Evolutionary conservation across 2,888 invertebrate species (phyloP), one percentile per base, ranked within the genome.

Genomic region (Chloroclystis v-ata): DNA sequence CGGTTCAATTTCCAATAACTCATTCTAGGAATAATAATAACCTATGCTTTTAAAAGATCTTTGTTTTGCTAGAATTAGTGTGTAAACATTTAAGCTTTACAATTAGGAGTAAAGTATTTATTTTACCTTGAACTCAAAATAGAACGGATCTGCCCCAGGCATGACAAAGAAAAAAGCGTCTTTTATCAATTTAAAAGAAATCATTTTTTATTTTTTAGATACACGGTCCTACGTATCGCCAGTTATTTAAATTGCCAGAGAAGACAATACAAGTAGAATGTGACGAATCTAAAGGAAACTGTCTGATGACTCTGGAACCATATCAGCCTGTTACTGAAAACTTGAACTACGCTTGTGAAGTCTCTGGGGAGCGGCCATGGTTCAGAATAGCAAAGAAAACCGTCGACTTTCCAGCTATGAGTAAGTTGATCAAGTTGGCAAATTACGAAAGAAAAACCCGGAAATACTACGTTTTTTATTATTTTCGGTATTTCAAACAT

Each of bases 321-420:
- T 59, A 57, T 13, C 65, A 68, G 14, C 70, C 81, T 0, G 69
- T 69, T 1, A 54, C 37, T 0, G 56, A 54, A 0, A 69, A 73
- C 41, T 60, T 73, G 12, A 61, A 47, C 0, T 73, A 69, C 49
- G 57, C 67, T 0, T 87, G 86, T 38, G 84, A 84, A 35, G 80
- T 80, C 1, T 84, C 85, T 0, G 86, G 85, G 0, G 86, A 87
- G 38, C 50, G 80, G 28, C 86, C 86, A 0, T 61, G 47, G 49
- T 87, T 87, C 37, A 60, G 62, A 16, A 68, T 74, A 4, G 66
- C 63, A 1, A 64, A 57, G n/a, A 60, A 69, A 35, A 66, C 65
- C 7, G 57, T 75, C n/a, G 24, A 60, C 6, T 58, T 83, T 10
- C 61, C 66, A 12, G 67, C 71, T 30, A 63, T 73, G 14, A 78